Percentiles rank a stretch among this genome's conserved stretches.
phyloP scores from a whole-genome alignment of 2,888 invertebrate species.

The Cloeon dipterum region DNA sequence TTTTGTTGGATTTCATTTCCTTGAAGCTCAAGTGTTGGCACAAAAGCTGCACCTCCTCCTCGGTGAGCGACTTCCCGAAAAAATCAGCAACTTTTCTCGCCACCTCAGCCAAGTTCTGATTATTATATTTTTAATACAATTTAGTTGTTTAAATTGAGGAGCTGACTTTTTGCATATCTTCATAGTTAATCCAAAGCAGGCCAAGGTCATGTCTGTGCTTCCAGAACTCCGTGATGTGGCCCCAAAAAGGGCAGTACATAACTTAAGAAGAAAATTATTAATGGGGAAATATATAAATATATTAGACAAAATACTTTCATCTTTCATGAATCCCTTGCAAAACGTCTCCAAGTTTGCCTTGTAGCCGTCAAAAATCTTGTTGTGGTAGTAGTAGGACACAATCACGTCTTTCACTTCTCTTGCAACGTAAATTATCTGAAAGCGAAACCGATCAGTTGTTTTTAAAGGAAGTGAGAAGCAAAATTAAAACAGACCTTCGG shows the following conservation, averaged over 20 bases:
- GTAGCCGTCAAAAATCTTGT: conserved; percentile 39
- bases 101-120: background rate
- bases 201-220: conserved; percentile 41
- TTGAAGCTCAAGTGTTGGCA: background rate
- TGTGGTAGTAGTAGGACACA: conserved; percentile 73
- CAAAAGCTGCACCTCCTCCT: background rate
- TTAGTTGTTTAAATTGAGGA: no score
- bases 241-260: conserved; percentile 26
- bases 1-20: background rate
- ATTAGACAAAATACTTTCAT: conserved; percentile 28
- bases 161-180: conserved; percentile 43
- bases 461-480: no score
- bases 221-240: conserved; percentile 41
- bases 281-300: background rate
- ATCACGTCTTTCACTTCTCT: conserved; percentile 79
- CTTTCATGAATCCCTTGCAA: conserved; percentile 44
- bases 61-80: background rate
- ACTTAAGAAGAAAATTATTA: background rate
- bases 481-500: conserved; percentile 34
- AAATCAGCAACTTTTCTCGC: no score
- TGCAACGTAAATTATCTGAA: conserved; percentile 49
- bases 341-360: conserved; percentile 45
- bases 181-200: conserved; percentile 54
- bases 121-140: no score
- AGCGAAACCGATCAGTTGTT: background rate